Conservation (phyloP, 1,140 invertebrate species). For the Drosophila setifemur region DNA sequence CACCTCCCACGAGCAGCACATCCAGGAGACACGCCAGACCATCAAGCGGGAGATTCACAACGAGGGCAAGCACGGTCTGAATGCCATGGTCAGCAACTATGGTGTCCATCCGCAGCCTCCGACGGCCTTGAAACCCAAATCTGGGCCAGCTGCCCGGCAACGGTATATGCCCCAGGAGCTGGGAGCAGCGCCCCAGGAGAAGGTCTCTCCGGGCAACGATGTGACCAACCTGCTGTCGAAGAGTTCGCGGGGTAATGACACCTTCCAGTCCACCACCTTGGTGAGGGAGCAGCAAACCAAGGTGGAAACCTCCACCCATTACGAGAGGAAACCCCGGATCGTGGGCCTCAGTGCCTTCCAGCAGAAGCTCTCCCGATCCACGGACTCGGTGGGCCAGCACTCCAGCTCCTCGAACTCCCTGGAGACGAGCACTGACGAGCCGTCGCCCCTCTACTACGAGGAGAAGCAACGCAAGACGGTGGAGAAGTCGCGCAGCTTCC, state of each 20-base stretch:
- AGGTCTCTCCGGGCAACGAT: constrained; percentile 20
- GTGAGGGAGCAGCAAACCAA: constrained; percentile 63
- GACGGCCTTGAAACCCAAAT: constrained; percentile 74
- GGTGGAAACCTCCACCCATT: constrained; percentile 56
- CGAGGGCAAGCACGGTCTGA: constrained; percentile 64
- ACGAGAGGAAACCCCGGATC: constrained; percentile 82
- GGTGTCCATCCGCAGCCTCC: constrained; percentile 54
- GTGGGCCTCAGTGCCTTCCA: constrained; percentile 84
- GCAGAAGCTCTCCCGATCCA: constrained; percentile 82
- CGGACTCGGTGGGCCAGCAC: constrained; percentile 74
- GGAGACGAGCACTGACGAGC: constrained; percentile 64
- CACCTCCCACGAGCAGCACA: constrained; percentile 61
- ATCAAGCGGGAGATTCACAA: constrained; percentile 67
- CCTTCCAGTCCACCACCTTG: constrained; percentile 74
- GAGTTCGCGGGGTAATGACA: constrained; percentile 56
- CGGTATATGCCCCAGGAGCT: constrained; percentile 84
- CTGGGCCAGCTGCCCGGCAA: constrained; percentile 83
- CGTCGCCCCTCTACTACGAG: constrained; percentile 62
- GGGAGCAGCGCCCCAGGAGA: constrained; percentile 21
- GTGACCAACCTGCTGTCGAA: constrained; percentile 65
- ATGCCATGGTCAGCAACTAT: constrained; percentile 67
- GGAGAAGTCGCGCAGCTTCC: constrained; percentile 87
- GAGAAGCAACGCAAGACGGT: constrained; percentile 83
- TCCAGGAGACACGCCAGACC: constrained; percentile 70
- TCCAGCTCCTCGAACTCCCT: constrained; percentile 73